Percentiles rank a stretch among this genome's conserved stretches.
Evolutionary conservation across 2,797 vertebrate species (phyloP).

Genomic region (Fistularia tabacaria): DNA sequence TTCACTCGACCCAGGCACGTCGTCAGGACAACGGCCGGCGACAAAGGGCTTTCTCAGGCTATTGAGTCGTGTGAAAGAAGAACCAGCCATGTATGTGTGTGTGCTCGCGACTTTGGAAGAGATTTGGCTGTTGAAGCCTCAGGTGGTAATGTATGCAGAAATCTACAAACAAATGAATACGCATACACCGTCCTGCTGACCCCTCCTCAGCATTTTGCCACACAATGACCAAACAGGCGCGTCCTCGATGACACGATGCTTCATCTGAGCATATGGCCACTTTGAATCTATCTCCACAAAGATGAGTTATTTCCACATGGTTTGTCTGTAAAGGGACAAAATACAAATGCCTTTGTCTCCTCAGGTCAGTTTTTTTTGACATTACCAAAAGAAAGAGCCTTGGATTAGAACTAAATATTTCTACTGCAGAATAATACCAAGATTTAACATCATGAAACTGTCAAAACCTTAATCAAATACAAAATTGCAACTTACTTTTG

Average conservation of each 20-base stretch:
- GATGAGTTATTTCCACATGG: slow-evolving; percentile 18
- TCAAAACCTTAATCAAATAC: no score
- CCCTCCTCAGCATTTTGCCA: slow-evolving; percentile 56
- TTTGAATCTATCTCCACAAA: slow-evolving; percentile 15
- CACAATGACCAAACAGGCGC: slow-evolving; percentile 55
- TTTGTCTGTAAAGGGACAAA: no score
- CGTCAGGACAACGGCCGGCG: slow-evolving; percentile 72
- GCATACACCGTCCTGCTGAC: slow-evolving; percentile 51
- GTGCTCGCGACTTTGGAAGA: slow-evolving; percentile 19
- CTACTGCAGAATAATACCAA: no score
- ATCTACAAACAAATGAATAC: slow-evolving; percentile 68
- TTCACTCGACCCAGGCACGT: slow-evolving; percentile 65
- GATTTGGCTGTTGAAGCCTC: slow-evolving; percentile 56
- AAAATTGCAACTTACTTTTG: no score
- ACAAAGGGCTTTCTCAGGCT: slow-evolving; percentile 76
- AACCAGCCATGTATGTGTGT: slow-evolving; percentile 45
- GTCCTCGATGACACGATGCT: slow-evolving; percentile 52
- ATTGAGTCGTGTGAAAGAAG: slow-evolving; percentile 71
- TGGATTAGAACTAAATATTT: no score
- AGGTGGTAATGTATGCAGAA: slow-evolving; percentile 77
- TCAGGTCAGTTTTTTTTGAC: no score
- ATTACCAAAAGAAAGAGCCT: no score
- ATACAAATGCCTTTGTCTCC: no score
- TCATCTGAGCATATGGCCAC: slow-evolving; percentile 46
- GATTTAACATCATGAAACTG: no score